Evolutionary conservation across 2,797 vertebrate genomes (phyloP), one percentile per base, ranked within the genome.

Genomic region (Acanthis flammea): DNA sequence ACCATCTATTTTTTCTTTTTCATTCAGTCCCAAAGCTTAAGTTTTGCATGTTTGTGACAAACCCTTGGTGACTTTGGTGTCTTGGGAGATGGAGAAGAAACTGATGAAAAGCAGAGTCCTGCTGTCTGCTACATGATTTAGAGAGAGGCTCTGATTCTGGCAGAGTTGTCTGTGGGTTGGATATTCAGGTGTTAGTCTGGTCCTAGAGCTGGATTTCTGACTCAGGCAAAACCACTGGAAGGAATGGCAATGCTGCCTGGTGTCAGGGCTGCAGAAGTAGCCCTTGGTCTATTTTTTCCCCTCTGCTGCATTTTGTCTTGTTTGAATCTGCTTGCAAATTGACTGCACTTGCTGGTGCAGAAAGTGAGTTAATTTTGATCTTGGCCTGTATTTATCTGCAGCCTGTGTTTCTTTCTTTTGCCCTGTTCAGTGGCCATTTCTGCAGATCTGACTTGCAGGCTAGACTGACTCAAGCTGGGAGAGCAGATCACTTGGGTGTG

Each of bases 291-390:
- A 0, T 72, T 41, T 92, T 66, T 58, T 37, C 44, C 30, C 4
- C 8, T 85, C 45, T 78, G 53, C 25, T 44, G 39, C 45, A 17
- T 94, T 94, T 95, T 70, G 15, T 82, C 68, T 84, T 4, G 14
- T 47, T 94, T 74, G 15, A 80, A 61, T 85, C 81, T 78, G 41
- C 79, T 92, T 95, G 66, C 74, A 86, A 82, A 92, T 44, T 6
- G 16, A 6, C 35, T 63, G 22, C 25, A 42, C n/a, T 92, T 55
- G 37, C 30, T 37, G 48, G 39, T 93, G 87, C 82, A 53, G 88
- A 37, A 86, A 95, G 57, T 15, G 53, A 82, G 50, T 91, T 96
- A 53, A 79, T 92, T 96, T 89, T 73, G 35, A 60, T 91, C 47
- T 90, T 54, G 75, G 67, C 57, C 75, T 57, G n/a, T n/a, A 9